phyloP scores from a whole-genome alignment of 2,113 vertebrate species.

The Amazona vittata region DNA sequence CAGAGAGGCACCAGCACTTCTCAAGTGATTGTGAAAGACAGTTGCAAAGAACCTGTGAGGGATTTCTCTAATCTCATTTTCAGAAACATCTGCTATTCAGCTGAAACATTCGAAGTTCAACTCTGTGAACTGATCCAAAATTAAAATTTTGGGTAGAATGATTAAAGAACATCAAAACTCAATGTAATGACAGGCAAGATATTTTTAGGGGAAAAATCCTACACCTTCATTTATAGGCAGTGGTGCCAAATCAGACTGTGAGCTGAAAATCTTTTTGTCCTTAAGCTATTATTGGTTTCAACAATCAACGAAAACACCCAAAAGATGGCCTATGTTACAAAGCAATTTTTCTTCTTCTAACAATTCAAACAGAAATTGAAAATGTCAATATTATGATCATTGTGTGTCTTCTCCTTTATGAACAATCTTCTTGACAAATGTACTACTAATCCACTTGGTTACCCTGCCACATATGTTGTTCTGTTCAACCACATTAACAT shows the following conservation, averaged over 20 bases:
- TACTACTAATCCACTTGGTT: neutral
- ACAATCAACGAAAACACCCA: neutral
- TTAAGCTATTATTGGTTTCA: neutral
- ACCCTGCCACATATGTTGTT: neutral
- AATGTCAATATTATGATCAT: neutral
- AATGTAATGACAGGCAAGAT: neutral
- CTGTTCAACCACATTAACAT: neutral
- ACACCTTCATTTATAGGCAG: neutral
- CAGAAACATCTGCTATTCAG: neutral
- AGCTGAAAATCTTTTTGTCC: neutral
- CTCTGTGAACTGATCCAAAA: neutral
- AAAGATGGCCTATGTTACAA: neutral
- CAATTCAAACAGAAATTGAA: neutral
- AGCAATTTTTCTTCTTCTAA: neutral
- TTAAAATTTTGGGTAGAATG: neutral
- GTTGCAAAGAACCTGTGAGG: neutral
- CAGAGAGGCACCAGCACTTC: neutral
- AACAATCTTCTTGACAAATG: neutral
- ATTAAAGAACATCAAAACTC: neutral
- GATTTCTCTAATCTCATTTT: neutral
- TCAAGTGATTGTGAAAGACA: neutral
- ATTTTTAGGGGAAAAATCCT: neutral
- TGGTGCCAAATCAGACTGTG: neutral
- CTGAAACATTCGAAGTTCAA: neutral
- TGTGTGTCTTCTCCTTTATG: neutral